Evolutionary conservation across 2,113 vertebrate genomes (phyloP).

Genomic region (Catagonus wagneri): DNA sequence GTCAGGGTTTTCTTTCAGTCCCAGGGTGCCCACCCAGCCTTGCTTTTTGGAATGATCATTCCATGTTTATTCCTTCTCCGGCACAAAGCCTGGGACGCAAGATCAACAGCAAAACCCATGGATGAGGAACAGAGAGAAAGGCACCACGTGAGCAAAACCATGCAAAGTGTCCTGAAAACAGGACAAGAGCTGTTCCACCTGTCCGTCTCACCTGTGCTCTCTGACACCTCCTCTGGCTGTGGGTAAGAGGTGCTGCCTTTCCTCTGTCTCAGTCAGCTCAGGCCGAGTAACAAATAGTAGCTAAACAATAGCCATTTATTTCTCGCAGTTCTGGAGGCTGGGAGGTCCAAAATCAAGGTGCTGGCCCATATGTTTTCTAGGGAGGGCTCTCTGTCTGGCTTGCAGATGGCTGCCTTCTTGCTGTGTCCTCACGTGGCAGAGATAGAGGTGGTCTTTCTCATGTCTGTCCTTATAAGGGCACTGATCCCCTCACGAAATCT

Average conservation of each 20-base stretch:
- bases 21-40: not conserved
- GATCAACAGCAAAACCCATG: not conserved
- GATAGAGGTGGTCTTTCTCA: not conserved
- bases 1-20: not conserved
- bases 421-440: not conserved
- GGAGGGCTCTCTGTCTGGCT: not conserved
- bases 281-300: not conserved
- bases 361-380: not conserved
- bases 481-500: not conserved
- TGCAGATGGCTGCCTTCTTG: not conserved
- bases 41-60: not conserved
- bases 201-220: not conserved
- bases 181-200: not conserved
- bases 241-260: not conserved
- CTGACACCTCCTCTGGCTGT: not conserved
- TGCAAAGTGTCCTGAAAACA: not conserved
- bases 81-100: not conserved
- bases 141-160: not conserved
- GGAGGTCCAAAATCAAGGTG: not conserved
- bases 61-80: not conserved
- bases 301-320: not conserved
- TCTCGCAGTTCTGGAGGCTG: not conserved
- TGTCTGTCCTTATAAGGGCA: not conserved
- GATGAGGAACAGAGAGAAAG: not conserved
- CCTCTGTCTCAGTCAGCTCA: not conserved